Evolutionary conservation across 1,140 invertebrate species (phyloP), one percentile per base, ranked within the genome.

Genomic region (Scaptomyza pallida): DNA sequence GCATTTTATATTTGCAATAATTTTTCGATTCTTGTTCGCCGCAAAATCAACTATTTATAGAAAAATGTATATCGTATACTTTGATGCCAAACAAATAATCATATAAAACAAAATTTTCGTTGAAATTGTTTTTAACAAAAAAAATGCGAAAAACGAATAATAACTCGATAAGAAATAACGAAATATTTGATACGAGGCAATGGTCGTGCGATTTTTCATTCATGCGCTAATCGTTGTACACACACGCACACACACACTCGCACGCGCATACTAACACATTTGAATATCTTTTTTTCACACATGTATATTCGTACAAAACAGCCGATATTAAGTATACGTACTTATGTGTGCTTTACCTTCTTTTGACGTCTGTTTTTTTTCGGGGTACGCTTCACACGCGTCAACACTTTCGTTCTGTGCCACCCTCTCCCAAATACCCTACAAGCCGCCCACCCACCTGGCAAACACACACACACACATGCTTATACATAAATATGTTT

Each of bases 171-270:
- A 57, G 41, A 26, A 41, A 33, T 12, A 40, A 26, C 16, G 15
- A 62, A 52, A 61, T 43, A 56, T 41, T 26, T 50, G 50, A 60
- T 51, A 23, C 59, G 45, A 52, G 65, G 64, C 62, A 67, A 0
- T 67, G 54, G 47, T 80, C 68, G 72, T 83, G 72, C 51, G 79
- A 85, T 85, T 86, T 85, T 85, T 85, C 81, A 85, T 85, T 85
- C 81, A 85, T 85, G 81, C 81, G 81, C 81, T 77, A 85, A 85
- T 86, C 81, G 73, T 43, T n/a, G 23, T 26, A 5, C 2, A 70
- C 2, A 2, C 21, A 21, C 21, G 63, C 43, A 68, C 63, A 54
- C 43, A 50, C 45, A 33, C 47, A 50, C 12, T 54, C 21, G 63
- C 43, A 68, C 63, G 50, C 43, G 44, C 45, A 33, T 40, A 50